phyloP scores from a whole-genome alignment of 2,113 vertebrate genomes.

The Bettongia penicillata region DNA sequence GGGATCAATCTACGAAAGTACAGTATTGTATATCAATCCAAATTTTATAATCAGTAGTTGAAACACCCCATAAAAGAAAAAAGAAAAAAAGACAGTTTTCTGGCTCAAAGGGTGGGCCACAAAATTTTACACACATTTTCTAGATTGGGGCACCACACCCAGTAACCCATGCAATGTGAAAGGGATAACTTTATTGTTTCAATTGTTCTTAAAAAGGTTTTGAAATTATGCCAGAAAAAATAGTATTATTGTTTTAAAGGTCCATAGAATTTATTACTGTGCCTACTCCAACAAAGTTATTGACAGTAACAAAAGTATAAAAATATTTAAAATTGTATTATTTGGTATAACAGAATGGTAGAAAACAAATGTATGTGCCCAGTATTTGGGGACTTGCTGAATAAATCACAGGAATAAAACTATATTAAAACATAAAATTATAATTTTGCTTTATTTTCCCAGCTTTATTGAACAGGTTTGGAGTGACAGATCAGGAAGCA shows the following conservation, averaged over 20 bases:
- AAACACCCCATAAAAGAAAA: not conserved
- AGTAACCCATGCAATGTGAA: not conserved
- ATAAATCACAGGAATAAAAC: not conserved
- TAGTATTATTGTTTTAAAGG: not conserved
- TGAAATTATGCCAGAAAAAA: not conserved
- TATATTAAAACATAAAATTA: not conserved
- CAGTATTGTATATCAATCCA: not conserved
- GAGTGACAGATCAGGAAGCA: not conserved
- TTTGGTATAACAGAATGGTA: not conserved
- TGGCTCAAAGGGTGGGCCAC: not conserved
- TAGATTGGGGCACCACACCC: not conserved
- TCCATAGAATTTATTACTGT: not conserved
- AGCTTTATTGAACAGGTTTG: not conserved
- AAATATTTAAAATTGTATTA: not conserved
- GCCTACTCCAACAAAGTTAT: not conserved
- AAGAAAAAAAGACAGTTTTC: not conserved
- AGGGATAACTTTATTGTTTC: not conserved
- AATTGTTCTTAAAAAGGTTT: not conserved
- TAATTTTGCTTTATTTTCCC: not conserved
- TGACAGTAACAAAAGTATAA: not conserved
- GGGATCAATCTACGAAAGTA: not conserved
- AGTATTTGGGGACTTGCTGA: not conserved
- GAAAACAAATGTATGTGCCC: not conserved
- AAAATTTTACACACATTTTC: not conserved
- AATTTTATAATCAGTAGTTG: not conserved